Base-by-base conservation (phyloP, 2,888 invertebrate species). In the Apamea anceps region DNA sequence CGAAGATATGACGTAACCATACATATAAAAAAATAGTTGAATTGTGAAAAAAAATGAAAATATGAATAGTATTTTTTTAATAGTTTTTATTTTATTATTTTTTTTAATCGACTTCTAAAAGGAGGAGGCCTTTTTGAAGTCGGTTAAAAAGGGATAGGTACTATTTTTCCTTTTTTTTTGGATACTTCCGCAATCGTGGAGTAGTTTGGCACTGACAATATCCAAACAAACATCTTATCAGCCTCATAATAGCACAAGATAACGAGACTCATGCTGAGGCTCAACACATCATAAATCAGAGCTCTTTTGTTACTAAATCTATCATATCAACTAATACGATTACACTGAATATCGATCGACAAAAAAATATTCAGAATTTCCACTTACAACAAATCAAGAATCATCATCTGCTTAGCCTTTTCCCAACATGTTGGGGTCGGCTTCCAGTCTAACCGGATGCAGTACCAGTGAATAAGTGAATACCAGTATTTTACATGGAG, bases 261-360 rank as follows among this genome's bases (percentile, higher is more conserved):
- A 60, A 60, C 57, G 57, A 60, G 57, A 60, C 57, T 60, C n/a
- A 60, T 60, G 48, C 62, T 32, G 76, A 42, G 62, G 32, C 70
- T 75, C 75, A 60, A 51, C 75, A 71, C 81, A 73, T 77, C 74
- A 85, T 85, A 80, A 85, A 85, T 85, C 85, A 87, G 37, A 51
- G 45, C 66, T 79, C 84, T 85, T 86, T 85, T 86, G 89, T 88
- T 83, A 88, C 80, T 85, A 79, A 85, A 89, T 85, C 89, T 86
- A 88, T 88, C 88, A 81, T 80, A 85, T 80, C 85, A 67, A 72
- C 86, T 88, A 88, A 88, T 89, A 79, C 80, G 81, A 86, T 88
- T 85, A 88, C 62, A 81, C 74, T 79, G 65, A 66, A 54, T 63
- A 45, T 2, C 42, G 1, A n/a, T 1, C 2, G 32, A 45, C 0